A percentile compares a stretch with the other conserved stretches of the same genome.
phyloP scores from a whole-genome alignment of 2,113 vertebrate genomes.

The Amphilophus citrinellus region DNA sequence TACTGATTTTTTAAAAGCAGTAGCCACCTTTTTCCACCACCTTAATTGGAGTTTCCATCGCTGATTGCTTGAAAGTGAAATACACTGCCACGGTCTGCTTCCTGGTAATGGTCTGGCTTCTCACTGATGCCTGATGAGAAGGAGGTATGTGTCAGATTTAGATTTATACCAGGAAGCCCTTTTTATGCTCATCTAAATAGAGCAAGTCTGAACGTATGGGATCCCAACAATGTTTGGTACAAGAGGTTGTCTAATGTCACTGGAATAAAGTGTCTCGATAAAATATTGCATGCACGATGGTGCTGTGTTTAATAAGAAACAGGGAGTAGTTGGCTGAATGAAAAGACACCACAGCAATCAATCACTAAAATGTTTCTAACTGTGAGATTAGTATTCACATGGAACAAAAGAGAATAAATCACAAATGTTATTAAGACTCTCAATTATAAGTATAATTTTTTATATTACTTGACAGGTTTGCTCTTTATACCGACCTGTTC shows the following conservation, averaged over 20 bases:
- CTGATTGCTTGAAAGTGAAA: conserved; percentile 65
- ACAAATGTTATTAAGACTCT: background rate
- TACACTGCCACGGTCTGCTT: conserved; percentile 69
- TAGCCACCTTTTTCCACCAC: conserved; percentile 73
- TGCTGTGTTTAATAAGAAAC: conserved; percentile 31
- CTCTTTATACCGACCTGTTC: conserved; percentile 19
- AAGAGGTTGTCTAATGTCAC: conserved; percentile 33
- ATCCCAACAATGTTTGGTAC: conserved; percentile 16
- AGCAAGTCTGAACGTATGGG: conserved; percentile 31
- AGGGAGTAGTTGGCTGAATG: conserved; percentile 10
- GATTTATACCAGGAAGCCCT: conserved; percentile 56
- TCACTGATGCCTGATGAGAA: conserved; percentile 68
- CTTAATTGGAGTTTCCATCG: conserved; percentile 73
- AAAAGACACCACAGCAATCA: conserved; percentile 34
- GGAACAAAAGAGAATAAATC: conserved; percentile 42
- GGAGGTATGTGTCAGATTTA: conserved; percentile 56
- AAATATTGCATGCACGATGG: conserved; percentile 3
- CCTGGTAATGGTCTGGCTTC: conserved; percentile 65
- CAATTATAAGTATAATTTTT: conserved; percentile 42
- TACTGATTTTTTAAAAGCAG: conserved; percentile 82
- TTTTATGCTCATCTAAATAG: conserved; percentile 56
- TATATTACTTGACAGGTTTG: conserved; percentile 21
- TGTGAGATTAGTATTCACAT: conserved; percentile 3
- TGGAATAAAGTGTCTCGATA: conserved; percentile 20
- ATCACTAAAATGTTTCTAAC: conserved; percentile 35